Evolutionary conservation across 2,113 vertebrate genomes (phyloP), one percentile per base, ranked within the genome.

Genomic region (Eonycteris spelaea): DNA sequence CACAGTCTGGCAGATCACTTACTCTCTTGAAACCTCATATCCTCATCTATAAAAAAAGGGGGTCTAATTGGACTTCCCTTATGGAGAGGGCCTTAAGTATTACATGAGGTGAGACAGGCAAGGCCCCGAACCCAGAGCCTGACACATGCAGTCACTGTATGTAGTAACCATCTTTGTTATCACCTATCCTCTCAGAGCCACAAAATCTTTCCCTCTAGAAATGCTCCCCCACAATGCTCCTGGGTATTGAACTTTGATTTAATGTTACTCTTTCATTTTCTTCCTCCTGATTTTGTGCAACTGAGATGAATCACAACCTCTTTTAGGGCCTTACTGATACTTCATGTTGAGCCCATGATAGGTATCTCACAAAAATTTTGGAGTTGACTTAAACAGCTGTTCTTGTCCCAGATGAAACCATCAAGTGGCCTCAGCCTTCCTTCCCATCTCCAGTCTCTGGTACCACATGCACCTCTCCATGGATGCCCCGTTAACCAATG

Each of bases 331-430:
- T 6, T 74, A 28, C 19, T 91, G 6, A 28, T 11, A 40, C 26
- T 79, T 67, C 14, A 13, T 65, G 26, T 45, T 38, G 59, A 38
- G 9, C 15, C 3, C 6, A 0, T 38, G 26, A 38, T 18, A 73
- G 3, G 3, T 28, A 75, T 53, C 61, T 93, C 63, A 86, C 4
- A 18, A 45, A 11, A 4, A 1, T 84, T 65, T 63, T 53, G 26
- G 43, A 43, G 12, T 13, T 55, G 48, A 30, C 9, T 89, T 24
- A 19, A 79, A 71, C 0, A n/a, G 13, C 19, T 53, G 3, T 26
- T n/a, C 0, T 0, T 38, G 24, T 22, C 35, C 14, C 1, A 1
- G 30, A 38, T 18, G 13, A 19, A 67, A 33, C 2, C 3, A 43
- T 22, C 13, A 6, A 3, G n/a, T 14, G 18, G 14, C 16, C 7